Percentiles rank a stretch among this genome's conserved stretches.
Evolutionary conservation across 1,140 invertebrate genomes (phyloP).

Genomic region (Leptinotarsa undecemlineata): DNA sequence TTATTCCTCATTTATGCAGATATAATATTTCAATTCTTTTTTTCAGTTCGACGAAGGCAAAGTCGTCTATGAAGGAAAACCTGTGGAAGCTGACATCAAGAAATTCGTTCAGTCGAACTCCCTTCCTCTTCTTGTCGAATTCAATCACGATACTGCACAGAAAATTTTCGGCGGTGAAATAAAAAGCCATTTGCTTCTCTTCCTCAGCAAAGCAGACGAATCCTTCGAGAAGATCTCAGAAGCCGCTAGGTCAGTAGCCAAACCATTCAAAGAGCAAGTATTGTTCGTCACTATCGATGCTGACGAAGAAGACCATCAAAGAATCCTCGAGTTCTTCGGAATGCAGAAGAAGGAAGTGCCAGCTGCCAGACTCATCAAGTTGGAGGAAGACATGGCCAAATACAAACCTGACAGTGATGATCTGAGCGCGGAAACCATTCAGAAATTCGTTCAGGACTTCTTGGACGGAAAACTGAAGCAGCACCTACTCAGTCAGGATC

Average conservation of each 20-base stretch:
- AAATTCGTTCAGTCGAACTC: conserved; percentile 85
- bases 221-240: conserved; percentile 77
- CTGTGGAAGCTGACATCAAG: conserved; percentile 70
- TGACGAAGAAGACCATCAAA: conserved; percentile 92
- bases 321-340: conserved; percentile 99
- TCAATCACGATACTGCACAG: conserved; percentile 95
- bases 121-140: conserved; percentile 93
- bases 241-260: conserved; percentile 77
- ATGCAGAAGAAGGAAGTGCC: conserved; percentile 93
- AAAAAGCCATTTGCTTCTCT: conserved; percentile 93
- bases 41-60: conserved; percentile 91
- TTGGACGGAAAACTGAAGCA: conserved; percentile 91
- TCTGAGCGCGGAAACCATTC: conserved; percentile 75
- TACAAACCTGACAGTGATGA: conserved; percentile 89
- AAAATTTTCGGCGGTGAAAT: conserved; percentile 99
- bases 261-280: conserved; percentile 87
- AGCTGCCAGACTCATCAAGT: conserved; percentile 87
- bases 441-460: conserved; percentile 85
- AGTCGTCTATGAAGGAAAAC: conserved; percentile 75
- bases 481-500: conserved; percentile 90
- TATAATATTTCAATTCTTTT: conserved; percentile 40
- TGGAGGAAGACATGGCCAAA: conserved; percentile 98
- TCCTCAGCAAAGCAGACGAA: conserved; percentile 85
- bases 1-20: neutral
- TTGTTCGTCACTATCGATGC: conserved; percentile 95